These are phyloP conservation scores for Drosophila orosa DNA, from an alignment of 1,140 invertebrate species.

Conservation along the genomic window DNA sequence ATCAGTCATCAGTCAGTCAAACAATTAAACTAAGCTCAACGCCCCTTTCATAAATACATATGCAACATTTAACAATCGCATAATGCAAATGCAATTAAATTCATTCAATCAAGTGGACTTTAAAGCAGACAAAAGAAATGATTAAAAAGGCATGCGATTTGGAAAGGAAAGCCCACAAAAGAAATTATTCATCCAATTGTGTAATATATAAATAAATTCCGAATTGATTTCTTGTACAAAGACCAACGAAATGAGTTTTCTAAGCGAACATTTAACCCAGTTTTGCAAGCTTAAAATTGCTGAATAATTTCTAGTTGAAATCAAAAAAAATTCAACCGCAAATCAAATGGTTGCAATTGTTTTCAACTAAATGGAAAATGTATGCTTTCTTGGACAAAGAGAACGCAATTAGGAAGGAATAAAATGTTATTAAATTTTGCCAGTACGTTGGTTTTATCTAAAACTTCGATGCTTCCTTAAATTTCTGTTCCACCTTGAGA, in stretches of 20 bases:
- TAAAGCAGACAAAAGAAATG: neutral
- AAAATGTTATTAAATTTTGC: slow-evolving; percentile 5
- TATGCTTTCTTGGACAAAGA: neutral
- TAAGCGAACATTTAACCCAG: slow-evolving; percentile 1
- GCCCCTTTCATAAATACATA: slow-evolving; percentile 6
- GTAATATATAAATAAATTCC: neutral
- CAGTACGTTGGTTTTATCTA: neutral
- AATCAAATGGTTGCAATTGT: slow-evolving; percentile 27
- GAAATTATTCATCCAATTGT: neutral
- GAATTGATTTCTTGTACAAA: neutral
- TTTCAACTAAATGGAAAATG: slow-evolving; percentile 1
- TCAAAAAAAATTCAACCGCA: slow-evolving; percentile 30
- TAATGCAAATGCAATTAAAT: slow-evolving; percentile 17
- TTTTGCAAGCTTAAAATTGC: slow-evolving; percentile 14
- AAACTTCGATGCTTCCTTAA: neutral
- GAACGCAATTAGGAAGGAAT: slow-evolving; percentile 2
- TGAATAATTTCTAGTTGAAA: slow-evolving; percentile 11
- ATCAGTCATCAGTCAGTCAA: slow-evolving; percentile 8
- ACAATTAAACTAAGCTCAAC: slow-evolving; percentile 16
- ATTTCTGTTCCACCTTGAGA: slow-evolving; percentile 9
- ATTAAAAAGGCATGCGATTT: neutral
- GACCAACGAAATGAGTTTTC: neutral
- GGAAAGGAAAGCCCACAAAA: neutral
- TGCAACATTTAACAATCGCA: neutral
- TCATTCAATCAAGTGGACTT: neutral